phyloP scores from a whole-genome alignment of 2,797 vertebrate species.

The Ateles fusciceps region DNA sequence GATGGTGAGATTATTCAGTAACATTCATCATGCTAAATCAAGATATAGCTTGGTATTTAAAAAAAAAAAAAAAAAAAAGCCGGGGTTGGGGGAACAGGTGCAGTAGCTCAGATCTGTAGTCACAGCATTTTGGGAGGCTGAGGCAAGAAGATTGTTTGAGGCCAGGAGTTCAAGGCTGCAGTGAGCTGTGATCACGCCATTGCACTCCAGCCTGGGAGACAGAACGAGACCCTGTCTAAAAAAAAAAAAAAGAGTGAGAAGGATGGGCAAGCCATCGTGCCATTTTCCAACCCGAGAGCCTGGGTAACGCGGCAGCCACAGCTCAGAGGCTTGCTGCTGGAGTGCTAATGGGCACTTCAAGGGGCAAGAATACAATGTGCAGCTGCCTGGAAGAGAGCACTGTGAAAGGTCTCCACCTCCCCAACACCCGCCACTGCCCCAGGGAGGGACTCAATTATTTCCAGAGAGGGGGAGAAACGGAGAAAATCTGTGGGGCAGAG shows the following conservation, averaged over 20 bases:
- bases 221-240: neutral
- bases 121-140: neutral
- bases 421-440: neutral
- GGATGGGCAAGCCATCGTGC: neutral
- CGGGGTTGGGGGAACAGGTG: neutral
- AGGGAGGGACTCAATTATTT: neutral
- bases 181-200: too few species aligned
- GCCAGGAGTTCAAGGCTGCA: too few species aligned
- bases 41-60: neutral
- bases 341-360: neutral
- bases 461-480: neutral
- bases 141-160: neutral
- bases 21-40: neutral
- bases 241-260: neutral
- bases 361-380: neutral
- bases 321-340: neutral
- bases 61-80: neutral
- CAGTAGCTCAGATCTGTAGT: too few species aligned
- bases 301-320: neutral
- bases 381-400: neutral
- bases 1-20: neutral
- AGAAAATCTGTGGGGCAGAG: neutral
- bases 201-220: too few species aligned
- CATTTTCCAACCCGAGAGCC: neutral
- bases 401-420: neutral